A percentile compares a stretch with the other conserved stretches of the same genome.
Conservation (phyloP, 2,113 vertebrate species). For the Ptychochromis oligacanthus region DNA sequence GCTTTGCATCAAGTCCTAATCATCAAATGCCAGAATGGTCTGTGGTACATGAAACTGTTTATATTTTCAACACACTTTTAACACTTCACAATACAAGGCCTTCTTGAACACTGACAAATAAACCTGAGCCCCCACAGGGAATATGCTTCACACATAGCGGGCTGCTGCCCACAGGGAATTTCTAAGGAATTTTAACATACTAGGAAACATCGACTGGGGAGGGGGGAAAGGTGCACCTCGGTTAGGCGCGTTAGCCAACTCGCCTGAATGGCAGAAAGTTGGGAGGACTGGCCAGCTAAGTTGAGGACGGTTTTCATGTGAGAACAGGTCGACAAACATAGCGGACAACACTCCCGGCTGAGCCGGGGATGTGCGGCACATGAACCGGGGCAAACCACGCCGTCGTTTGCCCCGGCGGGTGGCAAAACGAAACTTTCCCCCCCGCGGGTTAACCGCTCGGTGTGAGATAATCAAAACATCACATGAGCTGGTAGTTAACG, state of each 20-base stretch:
- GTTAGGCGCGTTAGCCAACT: constrained; percentile 3
- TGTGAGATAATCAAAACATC: constrained; percentile 71
- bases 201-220: not conserved
- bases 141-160: not conserved
- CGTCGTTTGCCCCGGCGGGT: fast-evolving
- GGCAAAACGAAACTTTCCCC: not conserved
- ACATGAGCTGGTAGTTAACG: constrained; percentile 68
- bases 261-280: constrained; percentile 56
- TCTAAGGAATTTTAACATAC: not conserved
- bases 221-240: not conserved
- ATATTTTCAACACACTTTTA: too few species aligned
- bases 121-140: not conserved
- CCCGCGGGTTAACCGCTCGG: not conserved
- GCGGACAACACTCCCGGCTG: not conserved
- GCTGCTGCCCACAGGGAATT: not conserved
- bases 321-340: constrained; percentile 32
- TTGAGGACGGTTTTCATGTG: constrained; percentile 35
- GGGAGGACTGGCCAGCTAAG: constrained; percentile 35
- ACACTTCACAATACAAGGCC: constrained; percentile 22
- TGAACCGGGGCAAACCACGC: too few species aligned
- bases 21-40: too few species aligned
- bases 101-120: not conserved
- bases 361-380: not conserved
- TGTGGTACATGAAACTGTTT: too few species aligned
- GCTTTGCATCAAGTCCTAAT: not conserved